phyloP scores from a whole-genome alignment of 2,888 invertebrate species.

The Drosophila fulvimacula region DNA sequence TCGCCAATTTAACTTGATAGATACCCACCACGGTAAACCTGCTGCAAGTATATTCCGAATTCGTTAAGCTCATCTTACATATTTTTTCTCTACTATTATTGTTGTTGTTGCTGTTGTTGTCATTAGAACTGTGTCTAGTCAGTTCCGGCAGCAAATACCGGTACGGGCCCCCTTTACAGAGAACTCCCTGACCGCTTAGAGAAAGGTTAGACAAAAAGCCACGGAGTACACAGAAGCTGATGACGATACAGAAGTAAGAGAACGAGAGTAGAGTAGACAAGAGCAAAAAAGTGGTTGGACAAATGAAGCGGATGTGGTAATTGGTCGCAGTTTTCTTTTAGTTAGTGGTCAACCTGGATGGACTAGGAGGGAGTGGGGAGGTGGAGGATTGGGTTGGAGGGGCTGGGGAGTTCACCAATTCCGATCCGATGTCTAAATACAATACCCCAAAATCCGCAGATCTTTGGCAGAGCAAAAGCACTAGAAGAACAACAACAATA shows the following conservation, averaged over 20 bases:
- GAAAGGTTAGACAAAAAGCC: conserved; percentile 39
- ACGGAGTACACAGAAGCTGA: conserved; percentile 28
- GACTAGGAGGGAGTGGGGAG: neutral
- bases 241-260: conserved; percentile 34
- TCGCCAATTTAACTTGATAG: neutral
- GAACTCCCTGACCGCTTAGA: conserved; percentile 21
- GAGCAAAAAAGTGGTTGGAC: conserved; percentile 45
- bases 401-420: neutral
- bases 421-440: neutral
- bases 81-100: neutral
- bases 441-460: neutral
- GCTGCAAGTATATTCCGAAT: conserved; percentile 4
- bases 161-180: conserved; percentile 8
- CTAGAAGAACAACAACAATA: neutral
- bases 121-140: conserved; percentile 34
- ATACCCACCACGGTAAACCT: neutral
- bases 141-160: conserved; percentile 17
- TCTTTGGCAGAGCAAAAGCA: conserved; percentile 1
- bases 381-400: too few relatives aligned
- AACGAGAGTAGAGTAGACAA: neutral
- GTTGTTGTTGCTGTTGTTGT: conserved; percentile 9
- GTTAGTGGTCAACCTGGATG: conserved; percentile 1
- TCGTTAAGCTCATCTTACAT: neutral
- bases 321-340: conserved; percentile 55
- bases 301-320: conserved; percentile 75